A percentile compares a stretch with the other conserved stretches of the same genome.
Evolutionary conservation across 1,140 invertebrate species (phyloP).

Genomic region (Belonocnema kinseyi): DNA sequence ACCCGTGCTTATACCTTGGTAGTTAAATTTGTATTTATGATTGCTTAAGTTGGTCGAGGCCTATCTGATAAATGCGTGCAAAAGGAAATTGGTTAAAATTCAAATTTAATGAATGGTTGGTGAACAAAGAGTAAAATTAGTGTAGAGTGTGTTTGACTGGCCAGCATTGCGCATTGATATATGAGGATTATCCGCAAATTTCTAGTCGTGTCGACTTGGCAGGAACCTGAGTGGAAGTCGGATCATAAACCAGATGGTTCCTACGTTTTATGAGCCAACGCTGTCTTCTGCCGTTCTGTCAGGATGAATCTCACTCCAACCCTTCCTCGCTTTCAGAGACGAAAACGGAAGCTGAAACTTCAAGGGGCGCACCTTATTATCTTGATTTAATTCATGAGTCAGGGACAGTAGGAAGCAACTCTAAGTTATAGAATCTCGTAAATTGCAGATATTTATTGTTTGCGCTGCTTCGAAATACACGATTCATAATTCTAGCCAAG

Average conservation of each 20-base stretch:
- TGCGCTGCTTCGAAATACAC: no score
- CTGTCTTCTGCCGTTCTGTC: slow-evolving; percentile 25
- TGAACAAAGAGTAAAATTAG: neutral
- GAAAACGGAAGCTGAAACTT: slow-evolving; percentile 21
- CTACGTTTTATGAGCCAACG: slow-evolving; percentile 43
- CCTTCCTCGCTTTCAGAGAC: slow-evolving; percentile 12
- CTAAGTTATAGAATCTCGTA: neutral
- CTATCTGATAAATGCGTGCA: neutral
- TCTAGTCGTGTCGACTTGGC: slow-evolving; percentile 37
- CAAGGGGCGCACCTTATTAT: slow-evolving; percentile 15
- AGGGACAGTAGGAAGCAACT: slow-evolving; percentile 10
- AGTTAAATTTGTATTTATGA: no score
- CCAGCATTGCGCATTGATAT: slow-evolving; percentile 8
- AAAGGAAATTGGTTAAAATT: neutral
- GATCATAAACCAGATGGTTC: slow-evolving; percentile 41
- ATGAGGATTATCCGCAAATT: slow-evolving; percentile 34
- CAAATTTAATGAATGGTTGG: neutral
- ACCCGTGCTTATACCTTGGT: no score
- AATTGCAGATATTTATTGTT: slow-evolving; percentile 7
- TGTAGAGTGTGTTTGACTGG: neutral
- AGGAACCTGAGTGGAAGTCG: slow-evolving; percentile 35
- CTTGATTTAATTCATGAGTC: neutral
- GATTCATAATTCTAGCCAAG: no score
- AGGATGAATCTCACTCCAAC: slow-evolving; percentile 29
- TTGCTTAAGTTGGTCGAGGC: no score